These are phyloP conservation scores for Steatocranus sp. DNA, from an alignment of 2,797 vertebrate species.

Conservation along the genomic window DNA sequence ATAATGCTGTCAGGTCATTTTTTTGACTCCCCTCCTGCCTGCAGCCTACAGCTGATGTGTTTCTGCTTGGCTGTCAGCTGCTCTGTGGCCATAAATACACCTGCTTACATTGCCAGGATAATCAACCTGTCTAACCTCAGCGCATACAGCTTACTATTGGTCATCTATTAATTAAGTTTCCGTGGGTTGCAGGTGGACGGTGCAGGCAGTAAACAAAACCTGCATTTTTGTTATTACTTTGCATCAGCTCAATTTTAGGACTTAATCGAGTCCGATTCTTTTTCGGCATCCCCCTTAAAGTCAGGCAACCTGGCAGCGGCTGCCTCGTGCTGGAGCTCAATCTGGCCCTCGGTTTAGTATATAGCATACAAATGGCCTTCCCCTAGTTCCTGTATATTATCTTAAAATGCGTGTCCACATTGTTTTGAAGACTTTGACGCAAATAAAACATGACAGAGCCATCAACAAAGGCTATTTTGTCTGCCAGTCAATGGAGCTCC, in stretches of 20 bases:
- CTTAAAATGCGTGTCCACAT: slow-evolving; percentile 78
- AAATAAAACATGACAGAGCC: slow-evolving; percentile 83
- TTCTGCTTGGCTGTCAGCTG: slow-evolving; percentile 52
- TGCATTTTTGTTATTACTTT: slow-evolving; percentile 42
- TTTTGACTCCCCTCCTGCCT: slow-evolving; percentile 25
- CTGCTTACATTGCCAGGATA: slow-evolving; percentile 24
- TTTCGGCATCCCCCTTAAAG: slow-evolving; percentile 43
- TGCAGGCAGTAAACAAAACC: slow-evolving; percentile 32
- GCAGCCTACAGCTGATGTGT: slow-evolving; percentile 34
- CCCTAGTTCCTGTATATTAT: slow-evolving; percentile 67
- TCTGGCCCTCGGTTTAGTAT: slow-evolving; percentile 65
- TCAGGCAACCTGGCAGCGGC: slow-evolving; percentile 29
- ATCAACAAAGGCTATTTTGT: slow-evolving; percentile 85
- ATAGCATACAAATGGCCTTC: slow-evolving; percentile 68
- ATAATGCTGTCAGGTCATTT: slow-evolving; percentile 30
- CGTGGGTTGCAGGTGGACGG: slow-evolving; percentile 19
- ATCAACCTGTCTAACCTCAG: slow-evolving; percentile 46
- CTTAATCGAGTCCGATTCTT: slow-evolving; percentile 33
- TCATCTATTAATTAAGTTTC: slow-evolving; percentile 31
- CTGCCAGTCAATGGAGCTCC: slow-evolving; percentile 78
- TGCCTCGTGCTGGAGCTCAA: slow-evolving; percentile 50
- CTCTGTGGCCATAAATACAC: slow-evolving; percentile 56
- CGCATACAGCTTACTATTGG: slow-evolving; percentile 11
- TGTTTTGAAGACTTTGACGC: slow-evolving; percentile 76
- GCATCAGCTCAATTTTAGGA: slow-evolving; percentile 39